Evolutionary conservation across 1,140 invertebrate genomes (phyloP).

Genomic region (Zaprionus ornatus): DNA sequence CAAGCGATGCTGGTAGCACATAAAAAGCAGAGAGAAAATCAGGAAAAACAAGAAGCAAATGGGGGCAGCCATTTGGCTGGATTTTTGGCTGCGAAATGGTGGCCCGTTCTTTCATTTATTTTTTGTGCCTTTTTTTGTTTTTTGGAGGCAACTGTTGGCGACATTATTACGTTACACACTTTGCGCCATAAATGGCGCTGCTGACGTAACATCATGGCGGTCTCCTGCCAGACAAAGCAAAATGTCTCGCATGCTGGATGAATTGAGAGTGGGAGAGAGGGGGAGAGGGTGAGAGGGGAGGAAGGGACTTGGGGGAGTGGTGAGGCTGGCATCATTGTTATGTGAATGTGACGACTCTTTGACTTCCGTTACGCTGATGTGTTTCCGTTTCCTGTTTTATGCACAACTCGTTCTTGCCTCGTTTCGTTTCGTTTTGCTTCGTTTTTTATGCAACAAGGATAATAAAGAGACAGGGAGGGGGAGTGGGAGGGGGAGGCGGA

Average conservation of each 20-base stretch:
- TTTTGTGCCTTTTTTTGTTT: slow-evolving; percentile 45
- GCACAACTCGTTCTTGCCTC: slow-evolving; percentile 59
- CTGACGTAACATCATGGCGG: slow-evolving; percentile 59
- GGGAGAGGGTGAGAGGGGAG: slow-evolving; percentile 5
- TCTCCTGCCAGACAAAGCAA: slow-evolving; percentile 49
- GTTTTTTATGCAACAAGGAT: slow-evolving; percentile 65
- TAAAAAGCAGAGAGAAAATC: slow-evolving; percentile 8
- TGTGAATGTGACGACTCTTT: slow-evolving; percentile 83
- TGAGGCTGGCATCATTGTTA: slow-evolving; percentile 73
- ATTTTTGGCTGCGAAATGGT: slow-evolving; percentile 30
- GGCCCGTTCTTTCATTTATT: slow-evolving; percentile 41
- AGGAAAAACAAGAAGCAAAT: slow-evolving; percentile 29
- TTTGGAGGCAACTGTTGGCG: slow-evolving; percentile 67
- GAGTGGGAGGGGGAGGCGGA: background rate
- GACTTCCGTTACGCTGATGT: slow-evolving; percentile 83
- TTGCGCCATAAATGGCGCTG: slow-evolving; percentile 78
- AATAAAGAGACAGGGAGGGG: slow-evolving; percentile 39
- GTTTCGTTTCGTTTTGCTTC: slow-evolving; percentile 24
- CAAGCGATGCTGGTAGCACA: slow-evolving; percentile 17
- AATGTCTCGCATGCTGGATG: slow-evolving; percentile 15
- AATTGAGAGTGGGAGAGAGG: no score
- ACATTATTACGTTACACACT: slow-evolving; percentile 79
- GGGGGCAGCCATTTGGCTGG: slow-evolving; percentile 26
- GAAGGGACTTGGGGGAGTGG: slow-evolving; percentile 19
- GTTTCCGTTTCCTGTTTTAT: slow-evolving; percentile 83